These are phyloP conservation scores for Metalampra italica DNA, from an alignment of 2,888 invertebrate species.

Conservation along the genomic window DNA sequence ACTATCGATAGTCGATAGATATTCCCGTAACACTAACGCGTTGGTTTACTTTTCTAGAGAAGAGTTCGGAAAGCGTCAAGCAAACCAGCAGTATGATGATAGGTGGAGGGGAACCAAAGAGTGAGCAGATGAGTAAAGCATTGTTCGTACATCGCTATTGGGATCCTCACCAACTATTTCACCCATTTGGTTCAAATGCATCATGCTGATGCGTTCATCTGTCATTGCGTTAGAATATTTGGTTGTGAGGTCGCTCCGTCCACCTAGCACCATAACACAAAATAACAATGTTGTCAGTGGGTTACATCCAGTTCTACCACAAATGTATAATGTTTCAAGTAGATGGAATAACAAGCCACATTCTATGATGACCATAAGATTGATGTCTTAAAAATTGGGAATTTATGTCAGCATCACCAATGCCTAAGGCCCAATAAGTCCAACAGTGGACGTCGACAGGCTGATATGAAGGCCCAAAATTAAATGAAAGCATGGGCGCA, in stretches of 20 bases:
- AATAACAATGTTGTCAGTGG: slow-evolving; percentile 2
- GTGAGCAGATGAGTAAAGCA: slow-evolving; percentile 39
- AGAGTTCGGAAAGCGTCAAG: slow-evolving; percentile 20
- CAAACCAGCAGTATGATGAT: slow-evolving; percentile 44
- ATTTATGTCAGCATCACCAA: no score
- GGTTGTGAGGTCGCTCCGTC: slow-evolving; percentile 61
- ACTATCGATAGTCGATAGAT: no score
- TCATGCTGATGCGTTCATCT: slow-evolving; percentile 58
- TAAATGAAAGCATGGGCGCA: no score
- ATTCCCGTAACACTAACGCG: no score
- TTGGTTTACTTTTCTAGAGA: not conserved
- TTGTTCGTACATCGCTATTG: not conserved
- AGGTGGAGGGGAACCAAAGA: slow-evolving; percentile 71
- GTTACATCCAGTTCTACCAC: slow-evolving; percentile 17
- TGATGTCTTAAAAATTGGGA: no score
- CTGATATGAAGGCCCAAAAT: no score
- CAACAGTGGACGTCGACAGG: not conserved
- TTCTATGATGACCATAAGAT: no score
- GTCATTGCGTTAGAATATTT: slow-evolving; percentile 44
- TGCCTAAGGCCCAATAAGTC: no score
- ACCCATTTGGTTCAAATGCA: slow-evolving; percentile 70
- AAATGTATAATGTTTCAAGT: not conserved
- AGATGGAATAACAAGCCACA: no score
- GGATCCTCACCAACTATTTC: slow-evolving; percentile 66
- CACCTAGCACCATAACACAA: slow-evolving; percentile 65